A percentile compares a stretch with the other conserved stretches of the same genome.
Conservation (phyloP, 2,797 vertebrate species). For the Sebastes reedi region DNA sequence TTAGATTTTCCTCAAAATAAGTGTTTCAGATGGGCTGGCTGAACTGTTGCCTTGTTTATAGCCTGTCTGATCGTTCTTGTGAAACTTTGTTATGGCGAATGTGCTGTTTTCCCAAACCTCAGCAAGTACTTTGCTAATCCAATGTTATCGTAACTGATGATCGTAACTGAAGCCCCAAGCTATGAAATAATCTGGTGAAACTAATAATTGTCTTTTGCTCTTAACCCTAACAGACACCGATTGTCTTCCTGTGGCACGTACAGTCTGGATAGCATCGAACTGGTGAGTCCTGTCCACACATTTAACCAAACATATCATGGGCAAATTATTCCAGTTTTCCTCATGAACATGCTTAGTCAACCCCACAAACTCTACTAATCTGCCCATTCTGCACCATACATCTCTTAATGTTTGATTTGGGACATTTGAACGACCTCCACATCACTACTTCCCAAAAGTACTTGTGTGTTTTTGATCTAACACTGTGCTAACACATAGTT, state of each 20-base stretch:
- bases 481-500: conserved; percentile 41
- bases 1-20: background rate
- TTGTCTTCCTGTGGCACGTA: background rate
- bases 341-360: background rate
- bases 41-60: background rate
- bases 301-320: background rate
- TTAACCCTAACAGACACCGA: conserved; percentile 2
- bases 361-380: background rate
- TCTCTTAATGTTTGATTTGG: background rate
- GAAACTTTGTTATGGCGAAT: background rate
- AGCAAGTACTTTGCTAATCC: background rate
- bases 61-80: background rate
- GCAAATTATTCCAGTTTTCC: background rate
- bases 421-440: conserved; percentile 8
- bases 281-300: conserved; percentile 29
- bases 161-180: too few relatives aligned
- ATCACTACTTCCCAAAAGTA: conserved; percentile 7
- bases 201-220: background rate
- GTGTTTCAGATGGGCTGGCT: background rate
- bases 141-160: background rate
- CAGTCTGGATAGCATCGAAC: background rate
- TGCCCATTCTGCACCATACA: background rate
- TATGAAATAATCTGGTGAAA: background rate
- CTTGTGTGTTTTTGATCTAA: conserved; percentile 16
- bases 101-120: background rate